Evolutionary conservation across 2,113 vertebrate genomes (phyloP).

Genomic region (Fregata magnificens): DNA sequence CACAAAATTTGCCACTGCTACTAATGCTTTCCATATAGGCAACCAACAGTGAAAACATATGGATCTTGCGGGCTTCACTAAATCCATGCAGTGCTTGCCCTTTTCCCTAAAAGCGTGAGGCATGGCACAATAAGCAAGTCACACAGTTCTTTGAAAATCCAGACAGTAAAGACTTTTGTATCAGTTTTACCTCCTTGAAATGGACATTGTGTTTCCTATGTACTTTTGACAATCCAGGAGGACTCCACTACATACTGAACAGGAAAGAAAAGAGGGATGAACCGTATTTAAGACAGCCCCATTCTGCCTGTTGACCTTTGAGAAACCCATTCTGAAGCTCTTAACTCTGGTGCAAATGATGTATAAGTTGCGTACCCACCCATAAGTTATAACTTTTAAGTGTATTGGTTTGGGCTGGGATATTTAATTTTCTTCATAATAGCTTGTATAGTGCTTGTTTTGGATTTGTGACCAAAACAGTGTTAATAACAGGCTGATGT

Average conservation of each 20-base stretch:
- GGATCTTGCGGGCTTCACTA: background rate
- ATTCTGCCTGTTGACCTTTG: background rate
- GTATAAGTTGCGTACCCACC: accelerated
- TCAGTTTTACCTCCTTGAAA: background rate
- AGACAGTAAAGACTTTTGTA: background rate
- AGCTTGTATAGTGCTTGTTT: background rate
- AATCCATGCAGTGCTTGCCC: background rate
- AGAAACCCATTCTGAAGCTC: background rate
- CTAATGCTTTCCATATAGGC: background rate
- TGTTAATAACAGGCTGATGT: background rate
- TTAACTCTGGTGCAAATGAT: background rate
- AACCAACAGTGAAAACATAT: background rate
- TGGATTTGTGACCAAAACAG: background rate
- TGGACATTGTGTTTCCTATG: background rate
- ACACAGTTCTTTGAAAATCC: background rate
- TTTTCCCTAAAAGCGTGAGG: background rate
- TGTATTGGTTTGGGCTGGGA: background rate
- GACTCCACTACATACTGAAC: background rate
- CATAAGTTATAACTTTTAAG: background rate
- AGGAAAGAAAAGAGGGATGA: background rate
- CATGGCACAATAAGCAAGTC: background rate
- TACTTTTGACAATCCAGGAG: background rate
- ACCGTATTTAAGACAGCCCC: background rate
- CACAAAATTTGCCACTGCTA: background rate
- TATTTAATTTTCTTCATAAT: background rate